phyloP scores from a whole-genome alignment of 2,113 vertebrate genomes.

The Pachycephala philippinensis region DNA sequence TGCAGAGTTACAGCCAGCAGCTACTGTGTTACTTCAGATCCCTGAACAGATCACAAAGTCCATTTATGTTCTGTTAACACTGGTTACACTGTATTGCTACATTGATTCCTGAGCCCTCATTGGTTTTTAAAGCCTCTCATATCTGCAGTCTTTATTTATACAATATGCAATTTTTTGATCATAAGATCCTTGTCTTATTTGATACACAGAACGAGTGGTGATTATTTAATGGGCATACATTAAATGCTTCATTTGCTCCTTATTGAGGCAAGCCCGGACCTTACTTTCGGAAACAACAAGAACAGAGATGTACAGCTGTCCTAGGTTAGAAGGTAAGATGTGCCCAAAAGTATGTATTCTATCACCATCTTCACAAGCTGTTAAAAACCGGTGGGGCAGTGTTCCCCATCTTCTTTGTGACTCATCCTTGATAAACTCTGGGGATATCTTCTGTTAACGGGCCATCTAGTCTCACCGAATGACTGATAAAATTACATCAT shows the following conservation, averaged over 20 bases:
- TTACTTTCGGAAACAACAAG: not conserved
- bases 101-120: rapidly evolving
- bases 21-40: not conserved
- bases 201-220: not conserved
- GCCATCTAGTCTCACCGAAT: too few relatives aligned
- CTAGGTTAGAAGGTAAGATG: too few relatives aligned
- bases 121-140: not conserved
- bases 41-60: not conserved
- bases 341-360: too few relatives aligned
- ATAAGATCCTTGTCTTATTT: not conserved
- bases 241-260: not conserved
- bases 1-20: not conserved
- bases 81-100: not conserved
- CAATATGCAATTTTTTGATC: not conserved
- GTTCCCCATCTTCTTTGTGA: too few relatives aligned
- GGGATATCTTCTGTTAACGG: too few relatives aligned
- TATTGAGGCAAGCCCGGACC: not conserved
- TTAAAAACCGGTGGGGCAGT: too few relatives aligned
- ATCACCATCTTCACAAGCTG: too few relatives aligned
- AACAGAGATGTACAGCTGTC: not conserved
- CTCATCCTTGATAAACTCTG: too few relatives aligned
- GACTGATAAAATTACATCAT: too few relatives aligned
- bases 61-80: not conserved
- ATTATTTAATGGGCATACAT: not conserved
- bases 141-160: not conserved